A percentile compares a stretch with the other conserved stretches of the same genome.
Evolutionary conservation across 2,113 vertebrate genomes (phyloP).

Genomic region (Anhinga anhinga): DNA sequence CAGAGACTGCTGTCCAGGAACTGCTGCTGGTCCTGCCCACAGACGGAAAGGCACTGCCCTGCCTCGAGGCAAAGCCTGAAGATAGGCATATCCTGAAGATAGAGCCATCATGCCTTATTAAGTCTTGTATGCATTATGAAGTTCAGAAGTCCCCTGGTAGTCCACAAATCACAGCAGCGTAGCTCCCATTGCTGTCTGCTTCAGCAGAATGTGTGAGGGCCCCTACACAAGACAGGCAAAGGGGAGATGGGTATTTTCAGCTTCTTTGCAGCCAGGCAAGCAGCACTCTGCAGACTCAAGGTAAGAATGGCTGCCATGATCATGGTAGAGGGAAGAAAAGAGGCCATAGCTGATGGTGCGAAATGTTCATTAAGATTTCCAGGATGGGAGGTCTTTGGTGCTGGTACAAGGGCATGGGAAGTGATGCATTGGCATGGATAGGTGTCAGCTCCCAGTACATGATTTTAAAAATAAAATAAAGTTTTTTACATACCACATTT

Average conservation of each 20-base stretch:
- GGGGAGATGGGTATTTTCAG: neutral
- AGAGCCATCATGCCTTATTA: neutral
- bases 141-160: neutral
- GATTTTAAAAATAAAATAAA: neutral
- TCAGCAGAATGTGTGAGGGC: neutral
- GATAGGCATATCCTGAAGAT: neutral
- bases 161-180: neutral
- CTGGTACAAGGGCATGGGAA: neutral
- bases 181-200: neutral
- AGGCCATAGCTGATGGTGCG: neutral
- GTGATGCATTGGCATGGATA: neutral
- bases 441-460: rapidly evolving
- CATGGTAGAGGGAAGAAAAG: neutral
- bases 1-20: neutral
- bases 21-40: neutral
- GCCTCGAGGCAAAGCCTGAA: neutral
- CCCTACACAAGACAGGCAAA: neutral
- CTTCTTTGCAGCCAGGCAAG: neutral
- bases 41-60: neutral
- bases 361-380: neutral
- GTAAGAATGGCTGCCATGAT: neutral
- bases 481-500: rapidly evolving
- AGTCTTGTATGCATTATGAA: neutral
- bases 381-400: neutral
- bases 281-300: neutral